Percentiles rank a stretch among this genome's conserved stretches.
phyloP scores from a whole-genome alignment of 2,113 vertebrate species.

The Pandion haliaetus region DNA sequence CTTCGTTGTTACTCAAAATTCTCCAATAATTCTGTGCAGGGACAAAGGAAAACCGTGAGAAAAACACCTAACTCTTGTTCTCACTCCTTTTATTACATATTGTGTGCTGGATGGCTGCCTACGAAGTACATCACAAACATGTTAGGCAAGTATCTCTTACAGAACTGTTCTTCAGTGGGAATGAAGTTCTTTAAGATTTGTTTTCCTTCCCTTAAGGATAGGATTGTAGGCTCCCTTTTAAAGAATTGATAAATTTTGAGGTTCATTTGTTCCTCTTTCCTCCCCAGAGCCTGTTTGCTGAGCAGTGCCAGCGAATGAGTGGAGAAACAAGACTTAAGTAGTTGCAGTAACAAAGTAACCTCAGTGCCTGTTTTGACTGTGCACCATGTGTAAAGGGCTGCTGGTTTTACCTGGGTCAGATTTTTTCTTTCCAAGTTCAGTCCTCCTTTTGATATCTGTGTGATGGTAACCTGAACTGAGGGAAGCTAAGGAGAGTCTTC shows the following conservation, averaged over 20 bases:
- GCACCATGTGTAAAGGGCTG: background rate
- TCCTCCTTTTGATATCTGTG: background rate
- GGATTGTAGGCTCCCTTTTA: background rate
- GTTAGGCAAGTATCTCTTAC: background rate
- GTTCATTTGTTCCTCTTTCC: background rate
- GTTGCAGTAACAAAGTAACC: background rate
- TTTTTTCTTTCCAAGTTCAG: background rate
- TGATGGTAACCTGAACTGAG: background rate
- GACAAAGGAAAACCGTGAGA: background rate
- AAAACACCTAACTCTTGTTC: background rate
- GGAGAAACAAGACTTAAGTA: background rate
- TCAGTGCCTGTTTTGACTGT: background rate
- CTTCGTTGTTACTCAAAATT: background rate
- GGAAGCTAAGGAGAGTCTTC: background rate
- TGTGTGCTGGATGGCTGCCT: background rate
- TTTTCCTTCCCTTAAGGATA: background rate
- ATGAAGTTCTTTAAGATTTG: background rate
- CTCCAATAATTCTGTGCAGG: background rate
- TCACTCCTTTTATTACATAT: background rate
- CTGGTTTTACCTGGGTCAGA: background rate
- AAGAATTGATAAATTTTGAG: background rate
- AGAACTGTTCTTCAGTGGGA: background rate
- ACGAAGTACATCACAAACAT: background rate
- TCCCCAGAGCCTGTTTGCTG: background rate
- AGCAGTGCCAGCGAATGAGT: background rate